Conservation (phyloP, 2,797 vertebrate genomes). For the Epinephelus coioides region DNA sequence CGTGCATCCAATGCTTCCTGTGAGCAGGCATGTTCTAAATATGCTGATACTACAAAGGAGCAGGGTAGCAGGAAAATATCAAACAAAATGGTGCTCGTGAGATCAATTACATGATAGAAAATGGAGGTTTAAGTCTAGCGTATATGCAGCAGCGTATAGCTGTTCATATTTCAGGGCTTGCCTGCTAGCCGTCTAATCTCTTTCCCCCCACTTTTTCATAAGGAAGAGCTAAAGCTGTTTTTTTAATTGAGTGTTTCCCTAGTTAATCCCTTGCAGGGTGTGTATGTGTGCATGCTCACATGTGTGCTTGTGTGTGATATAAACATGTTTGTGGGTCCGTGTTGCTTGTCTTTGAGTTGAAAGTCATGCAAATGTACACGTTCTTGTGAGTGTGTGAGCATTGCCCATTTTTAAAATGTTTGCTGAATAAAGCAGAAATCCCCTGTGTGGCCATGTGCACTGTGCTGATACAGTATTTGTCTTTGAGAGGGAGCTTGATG, state of each 20-base stretch:
- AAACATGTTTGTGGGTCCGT: conserved; percentile 38
- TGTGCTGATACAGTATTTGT: conserved; percentile 68
- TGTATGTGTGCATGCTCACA: conserved; percentile 47
- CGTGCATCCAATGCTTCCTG: conserved; percentile 57
- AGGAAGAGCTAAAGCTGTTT: conserved; percentile 69
- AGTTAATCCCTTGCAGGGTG: conserved; percentile 67
- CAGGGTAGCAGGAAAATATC: conserved; percentile 75
- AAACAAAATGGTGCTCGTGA: conserved; percentile 86
- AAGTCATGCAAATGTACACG: conserved; percentile 1
- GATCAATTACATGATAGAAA: conserved; percentile 87
- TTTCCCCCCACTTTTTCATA: conserved; percentile 70
- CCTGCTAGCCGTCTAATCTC: conserved; percentile 73
- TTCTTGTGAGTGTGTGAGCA: background rate
- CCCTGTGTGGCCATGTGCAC: conserved; percentile 56
- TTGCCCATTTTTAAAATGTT: conserved; percentile 48
- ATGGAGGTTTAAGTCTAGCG: conserved; percentile 82
- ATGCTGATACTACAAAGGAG: conserved; percentile 78
- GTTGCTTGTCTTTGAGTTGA: conserved; percentile 27
- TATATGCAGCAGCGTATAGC: conserved; percentile 76
- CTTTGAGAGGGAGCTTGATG: conserved; percentile 58
- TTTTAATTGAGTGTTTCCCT: conserved; percentile 74
- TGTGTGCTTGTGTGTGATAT: conserved; percentile 43
- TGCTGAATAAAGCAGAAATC: conserved; percentile 67
- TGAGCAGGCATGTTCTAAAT: conserved; percentile 78
- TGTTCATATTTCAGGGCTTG: conserved; percentile 68